Percentiles rank a stretch among this genome's conserved stretches.
Conservation (phyloP, 2,113 vertebrate genomes). For the Choloepus hoffmanni region DNA sequence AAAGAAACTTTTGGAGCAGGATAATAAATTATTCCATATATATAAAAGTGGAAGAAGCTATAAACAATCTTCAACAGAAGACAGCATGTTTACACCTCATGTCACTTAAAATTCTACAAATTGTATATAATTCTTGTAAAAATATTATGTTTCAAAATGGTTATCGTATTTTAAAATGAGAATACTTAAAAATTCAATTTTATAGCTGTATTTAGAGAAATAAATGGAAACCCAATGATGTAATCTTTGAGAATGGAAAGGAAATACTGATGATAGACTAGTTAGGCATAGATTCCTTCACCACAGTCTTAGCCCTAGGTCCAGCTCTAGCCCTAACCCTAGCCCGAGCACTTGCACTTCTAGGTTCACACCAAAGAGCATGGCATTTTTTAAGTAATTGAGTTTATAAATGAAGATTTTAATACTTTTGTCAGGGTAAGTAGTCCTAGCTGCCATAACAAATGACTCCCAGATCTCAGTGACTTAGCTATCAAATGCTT, state of each 20-base stretch:
- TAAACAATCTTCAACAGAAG: conserved; percentile 44
- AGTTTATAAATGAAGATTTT: background rate
- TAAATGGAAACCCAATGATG: background rate
- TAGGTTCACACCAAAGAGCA: background rate
- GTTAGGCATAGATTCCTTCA: background rate
- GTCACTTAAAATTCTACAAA: background rate
- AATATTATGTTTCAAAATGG: background rate
- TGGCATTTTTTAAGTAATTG: background rate
- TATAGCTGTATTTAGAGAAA: background rate
- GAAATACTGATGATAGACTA: background rate
- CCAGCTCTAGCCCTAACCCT: too few relatives aligned
- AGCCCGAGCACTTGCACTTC: background rate
- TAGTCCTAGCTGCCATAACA: background rate
- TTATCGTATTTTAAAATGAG: background rate
- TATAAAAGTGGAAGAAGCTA: conserved; percentile 19
- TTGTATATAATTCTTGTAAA: conserved; percentile 58
- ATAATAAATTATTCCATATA: background rate
- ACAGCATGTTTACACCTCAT: background rate
- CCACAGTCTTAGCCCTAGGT: too few relatives aligned
- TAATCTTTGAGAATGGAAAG: background rate
- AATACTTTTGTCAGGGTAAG: background rate
- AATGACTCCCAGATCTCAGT: background rate
- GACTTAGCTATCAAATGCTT: background rate
- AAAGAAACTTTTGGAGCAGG: background rate
- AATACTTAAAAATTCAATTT: background rate